Evolutionary conservation across 2,888 invertebrate species (phyloP), one percentile per base, ranked within the genome.

Genomic region (Antheraea assamensis): DNA sequence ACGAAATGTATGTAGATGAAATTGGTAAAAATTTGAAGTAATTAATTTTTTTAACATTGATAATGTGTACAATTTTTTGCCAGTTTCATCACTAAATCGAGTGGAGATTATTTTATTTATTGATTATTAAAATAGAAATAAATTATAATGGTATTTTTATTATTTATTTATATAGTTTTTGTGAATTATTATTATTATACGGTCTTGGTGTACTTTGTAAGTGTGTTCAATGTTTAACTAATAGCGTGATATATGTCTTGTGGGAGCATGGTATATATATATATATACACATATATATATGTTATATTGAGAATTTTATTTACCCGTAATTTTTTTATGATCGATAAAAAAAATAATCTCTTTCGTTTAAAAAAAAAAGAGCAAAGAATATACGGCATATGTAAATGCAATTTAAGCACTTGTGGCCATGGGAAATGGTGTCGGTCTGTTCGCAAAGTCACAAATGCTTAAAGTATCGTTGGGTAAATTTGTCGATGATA

Each of bases 91-190:
- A 24, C 58, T 58, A 0, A 61, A 78, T 42, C 74, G 76, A 79
- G 75, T 82, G 85, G 93, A 93, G 93, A 93, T 94, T 93, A 93
- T 93, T 92, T 93, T 91, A 87, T 91, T 90, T 90, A 88, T 88
- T 89, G 87, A 85, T 80, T 82, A 86, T 82, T 74, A 76, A 27
- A 76, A n/a, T n/a, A n/a, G n/a, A n/a, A 76, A 76, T 42, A 15
- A 47, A 31, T 24, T 70, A 47, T 58, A 70, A 4, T 61, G 0
- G 42, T 75, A 74, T 71, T 79, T 76, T 74, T 77, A 74, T 79
- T 79, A 71, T 76, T 58, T 74, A 55, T 72, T 49, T 72, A 76
- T 83, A 76, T 83, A n/a, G 78, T 79, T 83, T 77, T 81, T 72
- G 76, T 76, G 68, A 72, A 73, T 75, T 76, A 72, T 77, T 75